phyloP scores from a whole-genome alignment of 2,113 vertebrate genomes.

The Clinocottus analis region DNA sequence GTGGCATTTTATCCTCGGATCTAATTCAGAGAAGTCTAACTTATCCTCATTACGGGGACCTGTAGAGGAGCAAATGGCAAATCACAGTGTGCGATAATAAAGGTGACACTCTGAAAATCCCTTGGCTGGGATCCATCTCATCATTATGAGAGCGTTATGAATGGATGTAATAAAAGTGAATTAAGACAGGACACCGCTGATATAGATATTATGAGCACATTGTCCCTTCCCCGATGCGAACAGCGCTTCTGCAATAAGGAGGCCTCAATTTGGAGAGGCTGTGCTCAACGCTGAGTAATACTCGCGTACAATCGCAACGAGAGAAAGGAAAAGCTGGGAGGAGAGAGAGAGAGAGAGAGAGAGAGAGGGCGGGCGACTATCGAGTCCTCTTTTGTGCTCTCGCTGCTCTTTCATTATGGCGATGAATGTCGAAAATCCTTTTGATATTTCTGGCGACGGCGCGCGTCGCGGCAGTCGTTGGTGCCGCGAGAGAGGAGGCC shows the following conservation, averaged over 20 bases:
- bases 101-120: constrained; percentile 81
- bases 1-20: constrained; percentile 65
- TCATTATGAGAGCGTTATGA: constrained; percentile 81
- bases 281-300: constrained; percentile 67
- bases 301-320: constrained; percentile 69
- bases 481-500: constrained; percentile 59
- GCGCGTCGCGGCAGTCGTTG: constrained; percentile 60
- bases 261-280: constrained; percentile 68
- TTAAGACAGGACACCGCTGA: constrained; percentile 79
- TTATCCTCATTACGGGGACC: constrained; percentile 74
- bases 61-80: constrained; percentile 76
- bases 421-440: constrained; percentile 75
- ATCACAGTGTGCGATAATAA: constrained; percentile 79
- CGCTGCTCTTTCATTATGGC: constrained; percentile 77
- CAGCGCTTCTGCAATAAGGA: constrained; percentile 66
- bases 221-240: constrained; percentile 73
- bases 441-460: constrained; percentile 70
- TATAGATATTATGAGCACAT: constrained; percentile 80
- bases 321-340: constrained; percentile 74
- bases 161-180: constrained; percentile 82
- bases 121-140: constrained; percentile 79
- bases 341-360: no score
- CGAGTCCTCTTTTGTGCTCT: constrained; percentile 72
- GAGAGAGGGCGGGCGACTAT: constrained; percentile 70
- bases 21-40: constrained; percentile 68